Conservation (phyloP, 2,113 vertebrate genomes). For the Polypterus senegalus region DNA sequence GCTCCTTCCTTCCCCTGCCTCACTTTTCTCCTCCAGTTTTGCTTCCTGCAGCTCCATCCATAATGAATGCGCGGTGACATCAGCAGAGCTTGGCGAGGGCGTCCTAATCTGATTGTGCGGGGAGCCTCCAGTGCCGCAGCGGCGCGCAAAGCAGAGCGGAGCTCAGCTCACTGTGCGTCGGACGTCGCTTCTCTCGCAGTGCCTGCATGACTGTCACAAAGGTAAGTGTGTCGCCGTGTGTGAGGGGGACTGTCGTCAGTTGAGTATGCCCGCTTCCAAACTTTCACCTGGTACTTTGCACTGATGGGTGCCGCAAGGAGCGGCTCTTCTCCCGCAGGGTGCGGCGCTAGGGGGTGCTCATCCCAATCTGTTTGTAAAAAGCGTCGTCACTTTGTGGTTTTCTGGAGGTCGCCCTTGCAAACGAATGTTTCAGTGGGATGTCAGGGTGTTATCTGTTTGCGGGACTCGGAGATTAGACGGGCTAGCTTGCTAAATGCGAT, state of each 20-base stretch:
- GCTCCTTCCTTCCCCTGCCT: not conserved
- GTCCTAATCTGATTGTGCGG: not conserved
- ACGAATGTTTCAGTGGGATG: no score
- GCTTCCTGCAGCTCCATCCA: slow-evolving; percentile 24
- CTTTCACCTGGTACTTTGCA: not conserved
- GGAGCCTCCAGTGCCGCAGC: slow-evolving; percentile 4
- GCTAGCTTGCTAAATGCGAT: no score
- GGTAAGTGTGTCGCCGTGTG: slow-evolving; percentile 47
- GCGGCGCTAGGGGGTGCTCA: no score
- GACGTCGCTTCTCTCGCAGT: slow-evolving; percentile 35
- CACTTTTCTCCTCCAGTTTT: not conserved
- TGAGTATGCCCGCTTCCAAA: not conserved
- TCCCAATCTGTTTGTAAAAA: no score
- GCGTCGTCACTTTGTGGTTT: no score
- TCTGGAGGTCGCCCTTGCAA: no score
- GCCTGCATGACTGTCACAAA: slow-evolving; percentile 90
- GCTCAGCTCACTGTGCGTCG: slow-evolving; percentile 21
- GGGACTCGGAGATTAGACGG: no score
- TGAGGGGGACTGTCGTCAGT: not conserved
- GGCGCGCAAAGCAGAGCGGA: slow-evolving; percentile 39
- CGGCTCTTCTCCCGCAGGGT: no score
- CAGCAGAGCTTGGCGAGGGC: slow-evolving; percentile 16
- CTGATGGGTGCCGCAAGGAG: no score
- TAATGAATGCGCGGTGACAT: slow-evolving; percentile 40
- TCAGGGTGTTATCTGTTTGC: no score